Evolutionary conservation across 2,113 vertebrate species (phyloP).

Genomic region (Parus major): DNA sequence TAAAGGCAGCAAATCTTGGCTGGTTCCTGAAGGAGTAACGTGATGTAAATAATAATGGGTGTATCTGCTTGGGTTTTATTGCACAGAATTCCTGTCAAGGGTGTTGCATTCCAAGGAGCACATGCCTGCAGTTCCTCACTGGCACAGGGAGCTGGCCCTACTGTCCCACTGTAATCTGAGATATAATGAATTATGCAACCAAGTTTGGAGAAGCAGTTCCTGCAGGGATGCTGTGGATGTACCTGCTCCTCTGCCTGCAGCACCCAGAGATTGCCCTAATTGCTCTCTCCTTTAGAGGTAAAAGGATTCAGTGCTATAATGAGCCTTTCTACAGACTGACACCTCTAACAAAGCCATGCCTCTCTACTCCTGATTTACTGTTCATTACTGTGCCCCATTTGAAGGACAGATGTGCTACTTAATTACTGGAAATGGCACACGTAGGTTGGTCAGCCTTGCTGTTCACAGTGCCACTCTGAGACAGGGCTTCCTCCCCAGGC

Average conservation of each 20-base stretch:
- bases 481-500: not conserved
- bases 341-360: not conserved
- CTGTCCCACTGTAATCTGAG: not conserved
- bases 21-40: not conserved
- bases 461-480: not conserved
- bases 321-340: not conserved
- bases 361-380: not conserved
- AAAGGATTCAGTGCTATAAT: not conserved
- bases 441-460: not conserved
- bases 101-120: not conserved
- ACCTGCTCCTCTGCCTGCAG: not conserved
- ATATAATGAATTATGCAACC: not conserved
- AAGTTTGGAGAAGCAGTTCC: not conserved
- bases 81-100: not conserved
- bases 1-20: not conserved
- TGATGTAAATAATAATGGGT: not conserved
- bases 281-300: not conserved
- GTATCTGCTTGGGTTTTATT: accelerated
- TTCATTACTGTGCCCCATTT: not conserved
- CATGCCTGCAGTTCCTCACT: not conserved
- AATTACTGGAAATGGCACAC: not conserved
- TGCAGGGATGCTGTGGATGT: not conserved
- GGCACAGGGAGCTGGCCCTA: not conserved
- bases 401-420: not conserved
- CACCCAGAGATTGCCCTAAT: not conserved